phyloP scores from a whole-genome alignment of 2,113 vertebrate species.

The Kryptolebias marmoratus region DNA sequence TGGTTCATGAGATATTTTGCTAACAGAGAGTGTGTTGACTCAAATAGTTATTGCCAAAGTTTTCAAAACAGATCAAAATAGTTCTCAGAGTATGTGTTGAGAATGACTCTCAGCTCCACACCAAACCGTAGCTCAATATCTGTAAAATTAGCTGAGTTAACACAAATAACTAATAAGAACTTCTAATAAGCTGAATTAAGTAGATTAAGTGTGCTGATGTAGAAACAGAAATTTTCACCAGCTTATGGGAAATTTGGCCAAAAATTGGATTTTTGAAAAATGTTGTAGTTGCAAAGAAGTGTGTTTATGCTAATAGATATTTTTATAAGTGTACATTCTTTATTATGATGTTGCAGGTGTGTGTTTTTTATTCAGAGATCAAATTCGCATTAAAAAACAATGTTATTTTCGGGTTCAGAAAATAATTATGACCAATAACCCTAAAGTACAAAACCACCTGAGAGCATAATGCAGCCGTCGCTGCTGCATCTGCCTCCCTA shows the following conservation, averaged over 20 bases:
- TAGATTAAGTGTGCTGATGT: no score
- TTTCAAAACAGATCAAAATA: no score
- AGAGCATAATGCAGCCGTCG: constrained; percentile 50
- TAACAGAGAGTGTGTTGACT: no score
- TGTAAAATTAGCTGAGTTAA: no score
- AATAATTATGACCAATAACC: constrained; percentile 48
- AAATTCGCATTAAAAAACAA: background rate
- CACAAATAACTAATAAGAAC: no score
- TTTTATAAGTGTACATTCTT: background rate
- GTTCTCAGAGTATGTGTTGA: no score
- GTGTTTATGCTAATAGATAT: background rate
- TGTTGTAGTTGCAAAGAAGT: background rate
- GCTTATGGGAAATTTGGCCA: background rate
- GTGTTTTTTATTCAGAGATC: background rate
- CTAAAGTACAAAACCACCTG: constrained; percentile 53
- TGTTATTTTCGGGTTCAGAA: constrained; percentile 10
- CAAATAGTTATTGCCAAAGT: no score
- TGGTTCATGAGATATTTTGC: no score
- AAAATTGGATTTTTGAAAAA: background rate
- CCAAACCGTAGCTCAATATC: no score
- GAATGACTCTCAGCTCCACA: no score
- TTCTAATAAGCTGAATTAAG: no score
- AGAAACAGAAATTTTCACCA: background rate
- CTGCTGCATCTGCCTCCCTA: constrained; percentile 58
- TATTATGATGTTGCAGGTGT: background rate